Conservation (phyloP, 2,888 invertebrate species). For the Drosophila diplacantha region DNA sequence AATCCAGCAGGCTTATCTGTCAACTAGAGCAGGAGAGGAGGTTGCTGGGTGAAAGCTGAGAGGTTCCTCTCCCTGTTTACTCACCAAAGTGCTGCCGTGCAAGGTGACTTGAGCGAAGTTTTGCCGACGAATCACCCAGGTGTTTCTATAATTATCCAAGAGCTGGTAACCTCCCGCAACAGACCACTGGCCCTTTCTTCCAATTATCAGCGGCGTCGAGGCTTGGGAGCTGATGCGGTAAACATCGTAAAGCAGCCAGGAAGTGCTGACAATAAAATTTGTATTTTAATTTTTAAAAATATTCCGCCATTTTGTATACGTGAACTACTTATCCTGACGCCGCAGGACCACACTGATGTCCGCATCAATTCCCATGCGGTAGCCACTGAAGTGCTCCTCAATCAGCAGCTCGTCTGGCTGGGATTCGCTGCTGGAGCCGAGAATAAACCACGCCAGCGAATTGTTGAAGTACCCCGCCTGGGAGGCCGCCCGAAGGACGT, state of each 20-base stretch:
- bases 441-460: slow-evolving; percentile 70
- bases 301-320: neutral
- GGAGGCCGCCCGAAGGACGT: slow-evolving; percentile 53
- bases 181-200: slow-evolving; percentile 69
- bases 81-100: slow-evolving; percentile 59
- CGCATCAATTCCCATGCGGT: slow-evolving; percentile 67
- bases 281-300: neutral
- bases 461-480: slow-evolving; percentile 61
- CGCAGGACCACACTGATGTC: slow-evolving; percentile 71
- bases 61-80: neutral
- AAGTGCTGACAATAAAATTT: slow-evolving; percentile 2
- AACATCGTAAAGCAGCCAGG: slow-evolving; percentile 66
- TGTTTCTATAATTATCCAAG: slow-evolving; percentile 35
- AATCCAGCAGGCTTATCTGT: slow-evolving; percentile 57
- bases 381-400: slow-evolving; percentile 39
- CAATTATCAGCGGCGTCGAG: slow-evolving; percentile 48
- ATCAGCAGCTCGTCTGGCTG: slow-evolving; percentile 42
- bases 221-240: slow-evolving; percentile 58
- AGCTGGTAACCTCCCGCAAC: slow-evolving; percentile 48
- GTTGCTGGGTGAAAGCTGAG: slow-evolving; percentile 5
- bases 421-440: slow-evolving; percentile 37
- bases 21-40: slow-evolving; percentile 46
- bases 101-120: slow-evolving; percentile 60
- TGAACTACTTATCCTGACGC: slow-evolving; percentile 20
- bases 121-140: slow-evolving; percentile 62